Evolutionary conservation across 2,113 vertebrate species (phyloP).

Genomic region (Pangasianodon gigas): DNA sequence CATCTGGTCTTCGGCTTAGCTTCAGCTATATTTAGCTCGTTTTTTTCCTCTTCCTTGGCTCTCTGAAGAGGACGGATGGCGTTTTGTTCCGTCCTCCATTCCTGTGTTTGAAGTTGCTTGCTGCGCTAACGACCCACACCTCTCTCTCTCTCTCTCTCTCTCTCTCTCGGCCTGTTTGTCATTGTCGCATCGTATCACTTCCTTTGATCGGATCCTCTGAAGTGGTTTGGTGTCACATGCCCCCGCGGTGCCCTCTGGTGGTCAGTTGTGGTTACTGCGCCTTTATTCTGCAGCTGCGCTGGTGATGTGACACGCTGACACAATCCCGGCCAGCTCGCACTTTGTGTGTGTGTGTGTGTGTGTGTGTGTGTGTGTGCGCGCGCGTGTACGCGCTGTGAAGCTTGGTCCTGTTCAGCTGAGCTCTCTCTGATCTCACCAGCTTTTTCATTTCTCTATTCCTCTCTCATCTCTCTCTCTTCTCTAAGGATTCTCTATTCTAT

Average conservation of each 20-base stretch:
- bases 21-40: conserved; percentile 42
- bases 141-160: not conserved
- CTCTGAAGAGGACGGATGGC: conserved; percentile 22
- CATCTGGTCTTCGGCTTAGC: conserved; percentile 43
- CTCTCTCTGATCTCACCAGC: not conserved
- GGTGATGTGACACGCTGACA: conserved; percentile 58
- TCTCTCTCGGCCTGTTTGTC: conserved; percentile 16
- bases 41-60: not conserved
- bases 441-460: not conserved
- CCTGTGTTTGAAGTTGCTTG: conserved; percentile 21
- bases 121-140: not conserved
- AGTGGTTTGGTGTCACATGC: conserved; percentile 29
- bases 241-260: conserved; percentile 63
- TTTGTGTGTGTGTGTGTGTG: conserved; percentile 46
- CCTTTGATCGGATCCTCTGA: conserved; percentile 18
- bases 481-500: conserved; percentile 30
- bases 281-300: conserved; percentile 48
- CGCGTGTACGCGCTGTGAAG: conserved; percentile 17
- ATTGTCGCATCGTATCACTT: not conserved
- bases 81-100: conserved; percentile 21
- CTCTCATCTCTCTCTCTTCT: conserved; percentile 55
- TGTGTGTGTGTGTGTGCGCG: conserved; percentile 53
- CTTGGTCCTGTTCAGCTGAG: conserved; percentile 65
- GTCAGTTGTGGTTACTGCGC: conserved; percentile 54
- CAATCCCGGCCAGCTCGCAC: conserved; percentile 19